phyloP scores from a whole-genome alignment of 2,888 invertebrate genomes.

The Alsophila aescularia region DNA sequence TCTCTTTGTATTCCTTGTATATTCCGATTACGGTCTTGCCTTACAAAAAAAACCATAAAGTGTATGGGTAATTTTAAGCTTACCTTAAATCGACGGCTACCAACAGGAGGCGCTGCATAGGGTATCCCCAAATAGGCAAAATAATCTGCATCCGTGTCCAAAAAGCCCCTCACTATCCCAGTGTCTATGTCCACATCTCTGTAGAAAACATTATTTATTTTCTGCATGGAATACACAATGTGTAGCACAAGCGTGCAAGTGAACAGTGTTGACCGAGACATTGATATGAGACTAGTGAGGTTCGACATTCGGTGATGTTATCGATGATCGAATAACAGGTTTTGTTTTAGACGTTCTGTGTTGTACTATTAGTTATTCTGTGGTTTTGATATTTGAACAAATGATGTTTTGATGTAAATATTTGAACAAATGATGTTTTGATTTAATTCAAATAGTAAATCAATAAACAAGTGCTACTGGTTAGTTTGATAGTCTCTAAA shows the following conservation, averaged over 20 bases:
- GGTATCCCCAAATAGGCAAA: conserved; percentile 51
- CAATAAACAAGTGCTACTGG: too few relatives aligned
- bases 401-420: too few relatives aligned
- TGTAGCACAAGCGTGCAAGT: not conserved
- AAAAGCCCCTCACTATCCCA: conserved; percentile 43
- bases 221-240: not conserved
- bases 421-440: too few relatives aligned
- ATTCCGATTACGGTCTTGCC: too few relatives aligned
- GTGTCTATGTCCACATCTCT: conserved; percentile 33
- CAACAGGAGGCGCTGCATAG: conserved; percentile 47
- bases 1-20: too few relatives aligned
- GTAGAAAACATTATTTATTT: not conserved
- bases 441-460: too few relatives aligned
- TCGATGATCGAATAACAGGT: too few relatives aligned
- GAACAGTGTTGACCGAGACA: not conserved
- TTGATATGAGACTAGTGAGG: not conserved
- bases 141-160: conserved; percentile 43
- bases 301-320: too few relatives aligned
- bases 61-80: not conserved
- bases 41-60: not conserved
- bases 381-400: too few relatives aligned
- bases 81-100: conserved; percentile 46
- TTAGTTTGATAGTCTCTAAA: too few relatives aligned
- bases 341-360: too few relatives aligned
- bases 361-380: too few relatives aligned